A percentile compares a stretch with the other conserved stretches of the same genome.
Evolutionary conservation across 2,888 invertebrate species (phyloP).

Genomic region (Hermaeophaga mercurialis): DNA sequence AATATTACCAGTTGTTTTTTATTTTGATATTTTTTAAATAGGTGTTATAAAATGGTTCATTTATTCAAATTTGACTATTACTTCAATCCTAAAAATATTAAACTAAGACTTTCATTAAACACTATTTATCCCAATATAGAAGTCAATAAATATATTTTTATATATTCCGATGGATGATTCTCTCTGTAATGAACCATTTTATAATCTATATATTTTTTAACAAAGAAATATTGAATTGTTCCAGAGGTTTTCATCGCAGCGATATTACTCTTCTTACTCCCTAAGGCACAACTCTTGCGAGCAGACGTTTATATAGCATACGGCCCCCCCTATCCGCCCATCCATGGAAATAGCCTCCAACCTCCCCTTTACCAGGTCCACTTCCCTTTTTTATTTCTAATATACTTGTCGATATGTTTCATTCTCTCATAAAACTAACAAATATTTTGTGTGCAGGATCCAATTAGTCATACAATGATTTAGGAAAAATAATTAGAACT

Average conservation of each 20-base stretch:
- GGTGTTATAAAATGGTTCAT: constrained; percentile 1
- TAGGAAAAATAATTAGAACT: no score
- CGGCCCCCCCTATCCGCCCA: constrained; percentile 53
- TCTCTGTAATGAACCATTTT: neutral
- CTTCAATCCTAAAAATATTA: no score
- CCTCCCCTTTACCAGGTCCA: constrained; percentile 56
- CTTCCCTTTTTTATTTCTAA: constrained; percentile 58
- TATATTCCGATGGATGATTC: no score
- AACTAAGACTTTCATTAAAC: no score
- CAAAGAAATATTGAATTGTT: constrained; percentile 54
- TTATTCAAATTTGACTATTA: no score
- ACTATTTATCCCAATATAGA: no score
- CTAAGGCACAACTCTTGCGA: constrained; percentile 83
- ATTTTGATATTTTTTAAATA: neutral
- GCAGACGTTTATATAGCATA: constrained; percentile 81
- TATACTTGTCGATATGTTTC: no score
- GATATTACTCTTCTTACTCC: constrained; percentile 82
- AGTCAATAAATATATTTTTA: no score
- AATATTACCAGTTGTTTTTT: neutral
- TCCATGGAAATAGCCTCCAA: constrained; percentile 53
- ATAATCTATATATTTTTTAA: neutral
- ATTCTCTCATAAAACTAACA: no score
- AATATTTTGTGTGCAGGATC: no score
- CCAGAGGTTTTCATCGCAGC: constrained; percentile 78
- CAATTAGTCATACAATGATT: no score